phyloP scores from a whole-genome alignment of 2,888 invertebrate genomes.

The Notodonta ziczac region DNA sequence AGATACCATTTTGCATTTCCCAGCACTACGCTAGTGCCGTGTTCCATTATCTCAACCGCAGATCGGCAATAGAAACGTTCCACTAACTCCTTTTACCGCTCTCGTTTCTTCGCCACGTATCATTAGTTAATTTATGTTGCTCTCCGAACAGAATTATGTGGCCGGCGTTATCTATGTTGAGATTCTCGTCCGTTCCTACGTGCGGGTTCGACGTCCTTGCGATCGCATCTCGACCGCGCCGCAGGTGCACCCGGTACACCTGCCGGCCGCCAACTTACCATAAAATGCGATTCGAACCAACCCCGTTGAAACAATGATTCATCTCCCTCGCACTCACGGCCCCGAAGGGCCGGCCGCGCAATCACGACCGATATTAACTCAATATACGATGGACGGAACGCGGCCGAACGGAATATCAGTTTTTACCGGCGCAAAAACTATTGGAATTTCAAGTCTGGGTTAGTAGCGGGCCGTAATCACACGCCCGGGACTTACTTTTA shows the following conservation, averaged over 20 bases:
- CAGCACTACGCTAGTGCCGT: slow-evolving; percentile 43
- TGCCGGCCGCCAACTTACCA: slow-evolving; percentile 81
- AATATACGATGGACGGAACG: slow-evolving; percentile 76
- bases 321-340: slow-evolving; percentile 61
- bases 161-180: slow-evolving; percentile 65
- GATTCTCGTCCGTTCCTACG: slow-evolving; percentile 55
- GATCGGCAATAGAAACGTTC: slow-evolving; percentile 52
- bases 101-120: slow-evolving; percentile 63
- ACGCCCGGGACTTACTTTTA: slow-evolving; percentile 74
- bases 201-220: slow-evolving; percentile 76
- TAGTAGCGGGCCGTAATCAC: slow-evolving; percentile 75
- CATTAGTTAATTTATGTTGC: slow-evolving; percentile 76
- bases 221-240: slow-evolving; percentile 77
- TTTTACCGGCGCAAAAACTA: slow-evolving; percentile 83
- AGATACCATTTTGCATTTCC: slow-evolving; percentile 51
- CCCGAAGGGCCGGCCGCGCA: slow-evolving; percentile 62
- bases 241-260: slow-evolving; percentile 81
- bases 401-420: slow-evolving; percentile 80
- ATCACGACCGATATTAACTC: slow-evolving; percentile 82
- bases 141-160: slow-evolving; percentile 69
- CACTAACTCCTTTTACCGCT: slow-evolving; percentile 47
- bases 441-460: slow-evolving; percentile 79
- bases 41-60: slow-evolving; percentile 54
- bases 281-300: slow-evolving; percentile 81
- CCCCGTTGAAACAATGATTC: slow-evolving; percentile 70